Evolutionary conservation across 1,140 invertebrate genomes (phyloP).

Genomic region (Drosophila kurseongensis): DNA sequence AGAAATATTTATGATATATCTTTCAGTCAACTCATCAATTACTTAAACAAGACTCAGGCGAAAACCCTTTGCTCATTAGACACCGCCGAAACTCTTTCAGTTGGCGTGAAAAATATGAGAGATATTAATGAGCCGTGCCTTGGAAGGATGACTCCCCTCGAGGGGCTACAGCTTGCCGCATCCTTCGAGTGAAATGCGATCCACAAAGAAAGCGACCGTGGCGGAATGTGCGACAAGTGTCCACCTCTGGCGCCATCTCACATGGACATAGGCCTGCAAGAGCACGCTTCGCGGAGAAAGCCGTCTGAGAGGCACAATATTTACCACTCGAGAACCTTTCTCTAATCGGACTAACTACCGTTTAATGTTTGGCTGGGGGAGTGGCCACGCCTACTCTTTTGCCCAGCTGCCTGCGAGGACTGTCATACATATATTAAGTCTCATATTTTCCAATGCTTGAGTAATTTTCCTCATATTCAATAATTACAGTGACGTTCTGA

Average conservation of each 20-base stretch:
- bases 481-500: slow-evolving; percentile 59
- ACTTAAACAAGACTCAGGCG: slow-evolving; percentile 4
- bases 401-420: background rate
- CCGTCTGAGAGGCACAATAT: slow-evolving; percentile 41
- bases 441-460: slow-evolving; percentile 53
- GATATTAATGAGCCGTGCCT: slow-evolving; percentile 67
- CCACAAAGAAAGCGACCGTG: slow-evolving; percentile 72
- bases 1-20: too few relatives aligned
- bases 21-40: background rate
- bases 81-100: slow-evolving; percentile 24
- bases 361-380: slow-evolving; percentile 62
- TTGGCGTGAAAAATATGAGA: slow-evolving; percentile 74
- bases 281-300: slow-evolving; percentile 41
- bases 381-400: slow-evolving; percentile 28
- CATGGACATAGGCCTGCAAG: slow-evolving; percentile 2
- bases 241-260: slow-evolving; percentile 74
- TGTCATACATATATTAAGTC: background rate
- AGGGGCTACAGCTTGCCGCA: slow-evolving; percentile 10
- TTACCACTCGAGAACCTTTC: slow-evolving; percentile 44
- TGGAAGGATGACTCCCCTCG: slow-evolving; percentile 41
- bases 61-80: slow-evolving; percentile 48
- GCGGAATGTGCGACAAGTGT: slow-evolving; percentile 77
- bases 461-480: slow-evolving; percentile 62
- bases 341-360: slow-evolving; percentile 74
- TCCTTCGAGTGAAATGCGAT: slow-evolving; percentile 46